Base-by-base conservation (phyloP, 2,797 vertebrate genomes). In the Anableps anableps region DNA sequence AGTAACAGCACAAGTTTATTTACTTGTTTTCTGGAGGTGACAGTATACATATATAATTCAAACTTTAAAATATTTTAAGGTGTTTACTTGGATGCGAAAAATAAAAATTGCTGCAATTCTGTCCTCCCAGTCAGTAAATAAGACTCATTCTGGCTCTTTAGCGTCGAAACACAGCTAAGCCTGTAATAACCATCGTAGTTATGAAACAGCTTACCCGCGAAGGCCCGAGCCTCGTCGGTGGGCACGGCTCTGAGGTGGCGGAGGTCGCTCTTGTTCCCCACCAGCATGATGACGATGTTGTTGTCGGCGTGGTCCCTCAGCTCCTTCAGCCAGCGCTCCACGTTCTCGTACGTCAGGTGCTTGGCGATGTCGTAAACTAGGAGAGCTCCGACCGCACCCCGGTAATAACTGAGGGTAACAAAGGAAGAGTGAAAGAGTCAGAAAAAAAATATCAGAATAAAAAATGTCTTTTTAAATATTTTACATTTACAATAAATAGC, bases 221-320 rank as follows among this genome's bases (percentile, higher is more conserved):
- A 99, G 36, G 98, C 98, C 0, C 97, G 94, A 50, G 98, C 97
- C 93, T 99, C 98, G 0, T 99, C 98, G 0, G 98, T 99, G 89
- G 98, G 98, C 90, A 99, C 98, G 0, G 98, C 98, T 77, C 98
- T 92, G 55, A 99, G 96, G 82, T 99, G 98, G 70, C 98, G 97
- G 64, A 99, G 94, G 90, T 99, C 98, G 0, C 98, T 99, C 92
- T 99, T 99, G 95, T 99, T 99, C 38, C 98, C 98, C 88, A 99
- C 98, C 88, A 98, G 93, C 98, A 99, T 99, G 94, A 99, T 99
- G 87, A 99, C 97, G 0, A 99, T 98, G 88, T 99, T 99, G 94
- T 97, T 98, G 92, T 99, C 98, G 0, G 97, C 98, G 0, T 99
- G 97, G 84, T 99, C 98, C 74, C 97, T 95, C 47, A 99, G 95